A percentile compares a stretch with the other conserved stretches of the same genome.
Conservation (phyloP, 1,140 invertebrate species). For the Diabrotica virgifera region DNA sequence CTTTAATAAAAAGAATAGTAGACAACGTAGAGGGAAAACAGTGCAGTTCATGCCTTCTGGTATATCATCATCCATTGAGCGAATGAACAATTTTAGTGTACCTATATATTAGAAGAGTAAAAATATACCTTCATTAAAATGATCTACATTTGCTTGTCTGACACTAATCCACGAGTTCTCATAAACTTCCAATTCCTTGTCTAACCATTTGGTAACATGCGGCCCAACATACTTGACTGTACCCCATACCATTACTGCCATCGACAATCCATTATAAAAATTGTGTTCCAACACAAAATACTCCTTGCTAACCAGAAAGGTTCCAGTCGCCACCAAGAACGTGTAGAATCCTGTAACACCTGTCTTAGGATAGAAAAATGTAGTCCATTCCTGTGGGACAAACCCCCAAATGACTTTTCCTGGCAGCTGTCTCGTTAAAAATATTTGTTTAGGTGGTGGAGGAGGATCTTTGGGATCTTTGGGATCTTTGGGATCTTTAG, state of each 20-base stretch:
- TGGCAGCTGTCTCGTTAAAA: not conserved
- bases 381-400: conserved; percentile 91
- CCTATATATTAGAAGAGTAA: too few relatives aligned
- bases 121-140: too few relatives aligned
- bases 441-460: not conserved
- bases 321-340: conserved; percentile 72
- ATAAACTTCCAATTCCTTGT: conserved; percentile 69
- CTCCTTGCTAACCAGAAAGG: conserved; percentile 87
- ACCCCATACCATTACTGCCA: conserved; percentile 63
- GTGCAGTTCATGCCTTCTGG: too few relatives aligned
- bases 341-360: conserved; percentile 87
- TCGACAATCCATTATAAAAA: conserved; percentile 74
- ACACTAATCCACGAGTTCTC: conserved; percentile 31
- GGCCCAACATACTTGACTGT: conserved; percentile 69
- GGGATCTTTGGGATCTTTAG: too few relatives aligned
- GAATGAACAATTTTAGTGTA: too few relatives aligned
- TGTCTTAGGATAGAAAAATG: conserved; percentile 89
- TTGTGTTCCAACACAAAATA: conserved; percentile 88
- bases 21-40: too few relatives aligned
- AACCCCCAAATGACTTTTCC: conserved; percentile 74
- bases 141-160: conserved; percentile 48
- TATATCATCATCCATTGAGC: too few relatives aligned
- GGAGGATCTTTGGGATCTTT: too few relatives aligned
- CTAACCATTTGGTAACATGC: conserved; percentile 56
- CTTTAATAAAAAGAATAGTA: too few relatives aligned